Base-by-base conservation (phyloP, 2,888 invertebrate genomes). In the Magallana nippona region DNA sequence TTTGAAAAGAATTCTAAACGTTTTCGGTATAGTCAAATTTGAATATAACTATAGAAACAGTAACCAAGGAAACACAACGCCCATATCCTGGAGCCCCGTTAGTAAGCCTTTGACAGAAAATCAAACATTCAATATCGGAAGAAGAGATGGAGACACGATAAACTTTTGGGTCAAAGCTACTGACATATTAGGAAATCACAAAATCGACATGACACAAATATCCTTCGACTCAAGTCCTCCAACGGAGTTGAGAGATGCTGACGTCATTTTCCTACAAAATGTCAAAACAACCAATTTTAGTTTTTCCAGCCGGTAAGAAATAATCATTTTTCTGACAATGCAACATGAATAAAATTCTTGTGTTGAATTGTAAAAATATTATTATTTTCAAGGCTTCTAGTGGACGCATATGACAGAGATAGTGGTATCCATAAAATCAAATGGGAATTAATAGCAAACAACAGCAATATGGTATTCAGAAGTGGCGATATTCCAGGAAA, bases 1-100 rank as follows among this genome's bases (percentile, higher is more conserved):
- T 2, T n/a, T 83, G 13, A 56, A 77, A 10, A 85, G 82, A 27
- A 87, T 89, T 32, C 83, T 78, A 1, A 89, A 89, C 78, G 71
- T 57, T 3, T 79, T 86, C 63, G 90, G 89, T 10, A 86, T 90
- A n/a, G 84, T 88, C 19, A 86, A 85, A 44, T 89, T 87, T 79
- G 84, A 88, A 79, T 62, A 78, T 10, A 71, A 77, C 44, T 83
- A 27, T n/a, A 19, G 62, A 77, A 55, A 80, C 71, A 56, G 55
- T 15, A 63, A 83, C 44, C 17, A 62, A 10, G 83, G 83, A 62
- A 57, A 80, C 57, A 82, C 5, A 11, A 60, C 44, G 10, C 79
- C 80, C 0, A 15, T 32, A 0, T 17, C 63, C 3, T 77, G 77
- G 44, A 55, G 17, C 15, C 27, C 32, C 10, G 71, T 80, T 19